These are phyloP conservation scores for Hoplias malabaricus DNA, from an alignment of 2,113 vertebrate genomes.

Conservation along the genomic window DNA sequence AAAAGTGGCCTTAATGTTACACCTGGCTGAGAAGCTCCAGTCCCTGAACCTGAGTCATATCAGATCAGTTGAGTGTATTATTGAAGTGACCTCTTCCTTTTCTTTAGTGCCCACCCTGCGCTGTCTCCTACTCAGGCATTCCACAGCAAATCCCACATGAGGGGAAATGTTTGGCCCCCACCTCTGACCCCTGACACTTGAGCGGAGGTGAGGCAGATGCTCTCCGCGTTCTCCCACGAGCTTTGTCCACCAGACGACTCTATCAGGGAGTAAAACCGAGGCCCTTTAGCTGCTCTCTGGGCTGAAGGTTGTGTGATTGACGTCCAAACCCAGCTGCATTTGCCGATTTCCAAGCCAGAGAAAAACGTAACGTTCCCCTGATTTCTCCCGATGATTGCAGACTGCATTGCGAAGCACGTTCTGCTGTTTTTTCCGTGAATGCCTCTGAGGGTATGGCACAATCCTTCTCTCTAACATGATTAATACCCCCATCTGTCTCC, in stretches of 20 bases:
- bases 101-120: slow-evolving; percentile 27
- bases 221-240: slow-evolving; percentile 34
- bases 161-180: slow-evolving; percentile 59
- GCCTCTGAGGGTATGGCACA: neutral
- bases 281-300: neutral
- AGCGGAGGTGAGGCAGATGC: slow-evolving; percentile 46
- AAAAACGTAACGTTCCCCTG: neutral
- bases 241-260: slow-evolving; percentile 45
- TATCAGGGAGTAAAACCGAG: slow-evolving; percentile 7
- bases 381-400: neutral
- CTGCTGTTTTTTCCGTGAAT: neutral
- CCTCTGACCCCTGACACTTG: slow-evolving; percentile 56
- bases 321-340: neutral
- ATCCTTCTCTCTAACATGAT: neutral
- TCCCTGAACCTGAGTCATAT: too few relatives aligned
- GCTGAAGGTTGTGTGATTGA: neutral
- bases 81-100: slow-evolving; percentile 16
- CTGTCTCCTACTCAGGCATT: slow-evolving; percentile 43
- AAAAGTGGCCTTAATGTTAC: too few relatives aligned
- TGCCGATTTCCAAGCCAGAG: neutral
- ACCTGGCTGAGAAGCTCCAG: too few relatives aligned
- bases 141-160: slow-evolving; percentile 50
- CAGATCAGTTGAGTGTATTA: neutral
- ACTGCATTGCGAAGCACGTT: neutral
- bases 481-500: slow-evolving; percentile 15